Conservation (phyloP, 2,888 invertebrate genomes). For the Sinhomidia bicolor region DNA sequence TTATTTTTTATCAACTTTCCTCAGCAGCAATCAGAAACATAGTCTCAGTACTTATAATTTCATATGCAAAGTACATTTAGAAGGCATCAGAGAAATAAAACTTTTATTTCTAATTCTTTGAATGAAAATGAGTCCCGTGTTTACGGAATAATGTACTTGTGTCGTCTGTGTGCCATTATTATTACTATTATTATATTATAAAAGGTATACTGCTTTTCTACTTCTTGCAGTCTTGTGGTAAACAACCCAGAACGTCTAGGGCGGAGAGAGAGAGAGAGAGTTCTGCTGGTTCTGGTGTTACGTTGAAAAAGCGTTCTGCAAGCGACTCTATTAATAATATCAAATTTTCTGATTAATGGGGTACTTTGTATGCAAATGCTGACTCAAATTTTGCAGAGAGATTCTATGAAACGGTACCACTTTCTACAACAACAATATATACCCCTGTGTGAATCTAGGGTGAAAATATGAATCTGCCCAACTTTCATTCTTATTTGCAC, state of each 20-base stretch:
- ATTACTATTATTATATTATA: not conserved
- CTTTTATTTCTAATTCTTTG: not conserved
- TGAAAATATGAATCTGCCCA: conserved; percentile 2
- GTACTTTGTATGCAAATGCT: conserved; percentile 80
- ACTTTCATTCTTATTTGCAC: not conserved
- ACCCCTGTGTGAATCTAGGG: conserved; percentile 26
- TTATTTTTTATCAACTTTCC: conserved; percentile 37
- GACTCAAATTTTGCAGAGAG: conserved; percentile 75
- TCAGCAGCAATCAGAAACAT: conserved; percentile 45
- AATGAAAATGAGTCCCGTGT: not conserved
- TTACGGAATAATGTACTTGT: not conserved
- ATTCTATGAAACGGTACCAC: conserved; percentile 24
- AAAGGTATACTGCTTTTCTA: not conserved
- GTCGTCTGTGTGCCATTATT: no score
- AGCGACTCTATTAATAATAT: conserved; percentile 78
- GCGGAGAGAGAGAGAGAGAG: not conserved
- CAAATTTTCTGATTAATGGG: conserved; percentile 80
- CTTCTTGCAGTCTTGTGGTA: conserved; percentile 15
- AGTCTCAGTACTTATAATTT: no score
- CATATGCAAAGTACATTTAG: not conserved
- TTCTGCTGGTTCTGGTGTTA: no score
- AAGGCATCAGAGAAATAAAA: conserved; percentile 17
- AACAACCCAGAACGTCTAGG: conserved; percentile 22
- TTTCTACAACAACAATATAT: conserved; percentile 22
- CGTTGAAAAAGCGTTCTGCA: conserved; percentile 51